phyloP scores from a whole-genome alignment of 2,888 invertebrate species.

The Sepiola atlantica region DNA sequence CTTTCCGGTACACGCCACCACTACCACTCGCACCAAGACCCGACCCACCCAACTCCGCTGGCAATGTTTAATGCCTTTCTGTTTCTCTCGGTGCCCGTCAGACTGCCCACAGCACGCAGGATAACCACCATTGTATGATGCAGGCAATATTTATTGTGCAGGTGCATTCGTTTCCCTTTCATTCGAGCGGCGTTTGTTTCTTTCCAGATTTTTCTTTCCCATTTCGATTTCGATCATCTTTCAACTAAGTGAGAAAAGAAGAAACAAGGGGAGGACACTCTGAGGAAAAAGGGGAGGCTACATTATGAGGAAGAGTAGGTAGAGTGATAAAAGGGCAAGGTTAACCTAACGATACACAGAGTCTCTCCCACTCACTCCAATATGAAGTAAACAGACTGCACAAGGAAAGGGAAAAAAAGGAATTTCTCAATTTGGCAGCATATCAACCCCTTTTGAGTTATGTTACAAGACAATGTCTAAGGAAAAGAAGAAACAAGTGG shows the following conservation, averaged over 20 bases:
- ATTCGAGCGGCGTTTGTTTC: not conserved
- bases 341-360: no score
- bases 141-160: conserved; percentile 32
- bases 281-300: not conserved
- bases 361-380: no score
- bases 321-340: not conserved
- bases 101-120: not conserved
- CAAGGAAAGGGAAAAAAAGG: no score
- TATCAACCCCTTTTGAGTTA: no score
- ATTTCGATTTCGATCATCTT: not conserved
- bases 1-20: not conserved
- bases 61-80: not conserved
- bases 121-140: not conserved
- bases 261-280: not conserved
- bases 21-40: no score
- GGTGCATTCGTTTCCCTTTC: not conserved
- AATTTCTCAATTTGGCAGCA: no score
- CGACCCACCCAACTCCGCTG: no score
- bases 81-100: not conserved
- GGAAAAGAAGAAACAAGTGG: no score
- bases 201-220: not conserved
- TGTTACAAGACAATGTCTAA: no score
- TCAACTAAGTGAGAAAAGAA: not conserved
- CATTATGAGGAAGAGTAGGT: not conserved
- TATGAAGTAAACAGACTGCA: no score